Base-by-base conservation (phyloP, 2,113 vertebrate genomes). In the Tringa solitaria region DNA sequence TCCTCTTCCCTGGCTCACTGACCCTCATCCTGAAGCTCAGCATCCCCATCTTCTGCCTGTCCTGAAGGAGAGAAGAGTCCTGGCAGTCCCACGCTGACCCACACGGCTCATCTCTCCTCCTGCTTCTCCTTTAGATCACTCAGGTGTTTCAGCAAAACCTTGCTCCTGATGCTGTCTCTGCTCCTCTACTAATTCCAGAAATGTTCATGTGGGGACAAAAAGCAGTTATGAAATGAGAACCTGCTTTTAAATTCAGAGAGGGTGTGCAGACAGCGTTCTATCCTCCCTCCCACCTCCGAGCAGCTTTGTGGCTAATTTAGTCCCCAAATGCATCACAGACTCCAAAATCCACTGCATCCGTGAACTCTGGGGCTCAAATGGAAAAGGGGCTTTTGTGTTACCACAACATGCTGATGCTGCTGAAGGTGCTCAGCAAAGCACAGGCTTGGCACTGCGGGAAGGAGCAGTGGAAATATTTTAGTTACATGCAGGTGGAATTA, bases 381-480 rank as follows among this genome's bases (percentile, higher is more conserved):
- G 91, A 96, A 84, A 88, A 79, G 81, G 81, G 76, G 57, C 78
- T 96, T 95, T 84, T 75, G 74, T 73, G 93, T 91, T 84, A 61
- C 84, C 84, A 89, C 72, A 82, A 83, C 53, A 45, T 17, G 61
- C 65, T 75, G 65, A 37, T 77, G 54, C 54, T 84, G 74, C 39
- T 50, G 57, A 59, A 43, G 73, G 80, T 93, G 69, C 59, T 92
- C 80, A 87, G 89, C 61, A 96, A 94, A 93, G 95, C 87, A 90
- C 35, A 68, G 61, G 72, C 59, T 43, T n/a, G 63, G 83, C 65
- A 87, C 61, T 8, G 4, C 91, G 84, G 94, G 90, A 96, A 97
- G 90, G 35, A 96, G 89, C 74, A 76, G 86, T 87, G 81, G 94
- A 97, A 96, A 96, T 95, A 39, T 87, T 97, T 97, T 90, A 78